phyloP scores from a whole-genome alignment of 2,797 vertebrate genomes.

The Antrozous pallidus region DNA sequence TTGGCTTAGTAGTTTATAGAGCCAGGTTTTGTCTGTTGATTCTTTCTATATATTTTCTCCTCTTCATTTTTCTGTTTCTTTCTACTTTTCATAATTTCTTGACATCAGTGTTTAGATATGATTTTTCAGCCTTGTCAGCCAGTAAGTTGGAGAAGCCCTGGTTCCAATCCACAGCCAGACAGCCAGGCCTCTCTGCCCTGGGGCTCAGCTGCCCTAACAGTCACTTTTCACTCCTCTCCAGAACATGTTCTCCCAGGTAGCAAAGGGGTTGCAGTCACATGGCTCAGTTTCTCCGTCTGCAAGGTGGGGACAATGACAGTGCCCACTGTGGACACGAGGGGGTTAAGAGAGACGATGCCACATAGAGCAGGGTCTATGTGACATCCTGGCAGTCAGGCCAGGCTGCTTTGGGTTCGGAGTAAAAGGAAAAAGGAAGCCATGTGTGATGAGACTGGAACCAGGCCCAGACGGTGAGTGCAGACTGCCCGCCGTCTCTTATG shows the following conservation, averaged over 20 bases:
- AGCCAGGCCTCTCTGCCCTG: rapidly evolving
- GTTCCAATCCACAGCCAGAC: rapidly evolving
- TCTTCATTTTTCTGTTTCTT: background rate
- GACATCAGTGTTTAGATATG: background rate
- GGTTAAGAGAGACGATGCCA: rapidly evolving
- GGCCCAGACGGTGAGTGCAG: background rate
- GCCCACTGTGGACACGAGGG: background rate
- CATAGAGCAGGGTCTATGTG: background rate
- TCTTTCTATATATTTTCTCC: background rate
- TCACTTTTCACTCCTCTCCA: background rate
- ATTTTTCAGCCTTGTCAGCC: background rate
- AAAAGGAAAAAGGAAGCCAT: background rate
- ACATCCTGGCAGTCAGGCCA: background rate
- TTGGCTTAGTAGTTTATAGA: background rate
- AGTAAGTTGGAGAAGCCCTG: background rate
- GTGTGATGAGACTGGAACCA: background rate
- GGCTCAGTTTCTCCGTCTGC: background rate
- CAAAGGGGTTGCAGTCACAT: rapidly evolving
- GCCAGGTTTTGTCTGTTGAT: background rate
- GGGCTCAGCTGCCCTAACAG: background rate
- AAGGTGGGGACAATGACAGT: background rate
- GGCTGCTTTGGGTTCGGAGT: background rate
- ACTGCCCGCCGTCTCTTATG: rapidly evolving
- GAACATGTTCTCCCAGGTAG: background rate
- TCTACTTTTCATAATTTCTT: background rate